Percentiles rank a stretch among this genome's conserved stretches.
These are phyloP conservation scores for Hycleus cichorii DNA, from an alignment of 1,140 invertebrate species.

Conservation along the genomic window DNA sequence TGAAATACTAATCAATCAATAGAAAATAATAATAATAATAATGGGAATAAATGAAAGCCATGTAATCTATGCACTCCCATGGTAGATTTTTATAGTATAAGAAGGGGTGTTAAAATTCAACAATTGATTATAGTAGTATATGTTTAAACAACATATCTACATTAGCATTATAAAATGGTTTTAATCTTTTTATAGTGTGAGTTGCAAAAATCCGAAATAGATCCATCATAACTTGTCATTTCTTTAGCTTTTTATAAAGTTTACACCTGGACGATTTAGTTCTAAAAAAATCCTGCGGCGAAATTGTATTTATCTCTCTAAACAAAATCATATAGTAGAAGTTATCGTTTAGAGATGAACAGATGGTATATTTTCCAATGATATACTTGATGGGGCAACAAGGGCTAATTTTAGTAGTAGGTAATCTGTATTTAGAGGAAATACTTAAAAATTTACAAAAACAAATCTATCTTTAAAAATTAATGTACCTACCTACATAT, in stretches of 20 bases:
- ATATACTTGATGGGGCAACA: too few species aligned
- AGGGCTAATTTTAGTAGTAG: too few species aligned
- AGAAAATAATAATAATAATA: neutral
- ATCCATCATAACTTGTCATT: slow-evolving; percentile 28
- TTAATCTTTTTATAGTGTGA: slow-evolving; percentile 13
- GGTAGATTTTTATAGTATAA: slow-evolving; percentile 1
- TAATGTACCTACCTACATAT: too few species aligned
- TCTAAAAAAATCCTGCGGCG: slow-evolving; percentile 29
- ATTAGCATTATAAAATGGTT: slow-evolving; percentile 28
- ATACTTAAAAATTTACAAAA: too few species aligned
- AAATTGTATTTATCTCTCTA: slow-evolving; percentile 26
- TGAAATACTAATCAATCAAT: slow-evolving; percentile 14
- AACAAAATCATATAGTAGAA: slow-evolving; percentile 22
- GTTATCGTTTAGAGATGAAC: slow-evolving; percentile 3
- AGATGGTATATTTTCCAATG: slow-evolving; percentile 19
- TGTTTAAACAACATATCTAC: slow-evolving; percentile 33
- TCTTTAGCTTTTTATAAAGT: neutral
- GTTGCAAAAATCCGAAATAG: slow-evolving; percentile 16
- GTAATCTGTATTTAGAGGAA: too few species aligned
- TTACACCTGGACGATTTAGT: slow-evolving; percentile 32
- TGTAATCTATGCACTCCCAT: slow-evolving; percentile 12
- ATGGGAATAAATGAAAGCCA: neutral
- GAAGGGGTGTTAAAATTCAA: slow-evolving; percentile 21
- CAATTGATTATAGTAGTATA: slow-evolving; percentile 19
- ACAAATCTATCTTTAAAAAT: too few species aligned